These are phyloP conservation scores for Anthrax anthrax DNA, from an alignment of 2,888 invertebrate genomes.

Conservation along the genomic window DNA sequence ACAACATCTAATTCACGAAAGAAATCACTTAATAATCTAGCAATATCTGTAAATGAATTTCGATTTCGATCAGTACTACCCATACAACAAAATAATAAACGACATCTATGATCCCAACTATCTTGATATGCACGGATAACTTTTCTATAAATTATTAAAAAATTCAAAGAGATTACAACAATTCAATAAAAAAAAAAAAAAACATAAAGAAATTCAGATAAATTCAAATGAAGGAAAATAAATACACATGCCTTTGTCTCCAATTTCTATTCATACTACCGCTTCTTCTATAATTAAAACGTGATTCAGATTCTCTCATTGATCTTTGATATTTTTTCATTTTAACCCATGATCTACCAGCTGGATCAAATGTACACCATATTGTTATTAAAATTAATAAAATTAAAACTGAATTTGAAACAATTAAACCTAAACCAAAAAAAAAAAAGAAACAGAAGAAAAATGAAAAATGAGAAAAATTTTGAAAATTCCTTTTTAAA, in stretches of 20 bases:
- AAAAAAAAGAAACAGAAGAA: background rate
- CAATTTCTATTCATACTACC: constrained; percentile 66
- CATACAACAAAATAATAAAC: constrained; percentile 70
- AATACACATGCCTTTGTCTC: constrained; percentile 78
- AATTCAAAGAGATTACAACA: background rate
- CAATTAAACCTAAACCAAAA: constrained; percentile 47
- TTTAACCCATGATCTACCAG: constrained; percentile 81
- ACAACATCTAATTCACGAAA: constrained; percentile 79
- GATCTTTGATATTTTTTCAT: constrained; percentile 78
- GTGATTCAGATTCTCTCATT: constrained; percentile 60
- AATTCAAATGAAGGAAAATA: no score
- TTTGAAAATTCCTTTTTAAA: background rate
- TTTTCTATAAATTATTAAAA: constrained; percentile 41
- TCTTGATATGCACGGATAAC: constrained; percentile 75
- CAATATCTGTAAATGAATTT: constrained; percentile 76
- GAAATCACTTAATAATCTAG: constrained; percentile 68
- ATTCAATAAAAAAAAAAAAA: no score
- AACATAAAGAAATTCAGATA: no score
- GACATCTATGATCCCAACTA: constrained; percentile 74
- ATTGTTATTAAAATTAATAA: constrained; percentile 58
- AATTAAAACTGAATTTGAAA: constrained; percentile 63
- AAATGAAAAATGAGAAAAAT: no score
- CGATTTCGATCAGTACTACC: constrained; percentile 58
- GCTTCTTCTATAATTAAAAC: constrained; percentile 59
- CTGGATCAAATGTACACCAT: constrained; percentile 77